phyloP scores from a whole-genome alignment of 2,888 invertebrate genomes.

The Amiota communis region DNA sequence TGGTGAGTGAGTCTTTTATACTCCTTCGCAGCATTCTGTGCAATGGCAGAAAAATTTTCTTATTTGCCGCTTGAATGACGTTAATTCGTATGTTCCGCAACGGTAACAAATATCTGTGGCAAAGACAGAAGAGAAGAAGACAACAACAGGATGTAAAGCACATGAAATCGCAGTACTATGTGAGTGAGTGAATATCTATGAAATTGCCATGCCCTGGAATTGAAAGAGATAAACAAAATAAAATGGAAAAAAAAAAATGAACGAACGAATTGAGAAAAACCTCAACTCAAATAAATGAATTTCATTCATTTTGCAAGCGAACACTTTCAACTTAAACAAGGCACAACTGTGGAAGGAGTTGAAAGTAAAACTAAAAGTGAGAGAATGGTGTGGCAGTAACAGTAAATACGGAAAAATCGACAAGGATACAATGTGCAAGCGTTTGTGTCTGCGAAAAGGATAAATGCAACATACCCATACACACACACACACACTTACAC shows the following conservation, averaged over 20 bases:
- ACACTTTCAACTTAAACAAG: neutral
- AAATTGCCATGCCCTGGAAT: too few relatives aligned
- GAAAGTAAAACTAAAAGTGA: neutral
- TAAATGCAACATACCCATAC: slow-evolving; percentile 49
- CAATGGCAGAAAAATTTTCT: slow-evolving; percentile 53
- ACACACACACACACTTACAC: slow-evolving; percentile 5
- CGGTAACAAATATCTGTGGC: slow-evolving; percentile 9
- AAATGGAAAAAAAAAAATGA: neutral
- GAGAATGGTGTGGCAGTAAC: neutral
- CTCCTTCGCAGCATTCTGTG: neutral
- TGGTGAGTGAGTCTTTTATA: too few relatives aligned
- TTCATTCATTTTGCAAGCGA: slow-evolving; percentile 49
- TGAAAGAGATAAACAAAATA: too few relatives aligned
- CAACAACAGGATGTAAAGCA: neutral
- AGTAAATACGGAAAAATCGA: slow-evolving; percentile 17
- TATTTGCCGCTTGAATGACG: slow-evolving; percentile 58
- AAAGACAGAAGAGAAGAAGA: too few relatives aligned
- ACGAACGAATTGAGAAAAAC: neutral
- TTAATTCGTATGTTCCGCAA: slow-evolving; percentile 43
- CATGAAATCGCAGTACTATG: neutral
- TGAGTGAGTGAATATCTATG: neutral
- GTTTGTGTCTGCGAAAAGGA: slow-evolving; percentile 48
- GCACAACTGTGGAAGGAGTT: neutral
- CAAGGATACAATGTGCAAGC: neutral
- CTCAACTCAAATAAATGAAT: slow-evolving; percentile 53